These are phyloP conservation scores for Ferrisia virgata DNA, from an alignment of 2,888 invertebrate species.

Conservation along the genomic window DNA sequence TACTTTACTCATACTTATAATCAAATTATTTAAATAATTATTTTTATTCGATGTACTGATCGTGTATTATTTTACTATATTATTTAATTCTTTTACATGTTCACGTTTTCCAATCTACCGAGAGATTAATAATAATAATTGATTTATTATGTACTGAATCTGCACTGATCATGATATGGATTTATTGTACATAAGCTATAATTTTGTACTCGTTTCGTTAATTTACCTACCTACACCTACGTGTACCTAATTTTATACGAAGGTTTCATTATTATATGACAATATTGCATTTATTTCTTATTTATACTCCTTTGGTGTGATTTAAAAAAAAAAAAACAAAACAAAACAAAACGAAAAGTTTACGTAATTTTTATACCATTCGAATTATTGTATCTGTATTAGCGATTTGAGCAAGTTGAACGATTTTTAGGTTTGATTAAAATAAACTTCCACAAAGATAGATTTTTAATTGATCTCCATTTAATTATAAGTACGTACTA, in stretches of 20 bases:
- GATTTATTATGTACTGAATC: background rate
- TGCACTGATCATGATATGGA: background rate
- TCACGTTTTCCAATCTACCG: background rate
- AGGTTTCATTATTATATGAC: background rate
- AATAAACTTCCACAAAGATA: background rate
- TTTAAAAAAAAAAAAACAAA: too few species aligned
- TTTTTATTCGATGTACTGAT: background rate
- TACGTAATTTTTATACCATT: background rate
- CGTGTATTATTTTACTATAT: too few species aligned
- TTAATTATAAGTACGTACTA: background rate
- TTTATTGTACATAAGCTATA: too few species aligned
- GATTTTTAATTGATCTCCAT: background rate
- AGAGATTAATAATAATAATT: background rate
- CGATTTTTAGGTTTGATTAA: background rate
- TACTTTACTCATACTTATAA: background rate
- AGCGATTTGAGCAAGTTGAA: background rate
- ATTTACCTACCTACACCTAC: background rate
- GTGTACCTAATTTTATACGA: background rate
- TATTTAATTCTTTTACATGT: background rate
- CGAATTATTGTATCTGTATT: background rate
- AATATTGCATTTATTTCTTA: conserved; percentile 28
- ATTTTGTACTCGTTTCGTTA: background rate
- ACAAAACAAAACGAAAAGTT: background rate
- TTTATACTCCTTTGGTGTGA: background rate
- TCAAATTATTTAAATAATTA: background rate